Conservation (phyloP, 2,888 invertebrate species). For the Endotricha flammealis region DNA sequence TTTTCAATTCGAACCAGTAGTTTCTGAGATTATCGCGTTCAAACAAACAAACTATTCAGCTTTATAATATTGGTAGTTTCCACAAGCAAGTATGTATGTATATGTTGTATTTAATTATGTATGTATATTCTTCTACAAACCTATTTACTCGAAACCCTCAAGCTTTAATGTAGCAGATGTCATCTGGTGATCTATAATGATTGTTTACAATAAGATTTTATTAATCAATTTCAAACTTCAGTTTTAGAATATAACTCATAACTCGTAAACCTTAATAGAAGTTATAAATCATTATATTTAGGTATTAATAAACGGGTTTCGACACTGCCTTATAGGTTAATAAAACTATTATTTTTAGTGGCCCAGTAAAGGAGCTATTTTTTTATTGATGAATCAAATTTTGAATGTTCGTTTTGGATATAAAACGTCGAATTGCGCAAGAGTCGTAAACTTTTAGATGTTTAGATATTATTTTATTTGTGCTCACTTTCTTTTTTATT, state of each 20-base stretch:
- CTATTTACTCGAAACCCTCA: no score
- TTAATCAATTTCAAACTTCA: not conserved
- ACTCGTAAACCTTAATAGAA: constrained; percentile 8
- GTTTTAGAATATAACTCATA: constrained; percentile 5
- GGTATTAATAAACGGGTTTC: constrained; percentile 14
- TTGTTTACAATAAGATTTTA: not conserved
- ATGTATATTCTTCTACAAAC: no score
- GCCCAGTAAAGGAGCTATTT: constrained; percentile 7
- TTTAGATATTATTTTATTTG: no score
- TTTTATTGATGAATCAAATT: constrained; percentile 10
- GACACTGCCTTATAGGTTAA: constrained; percentile 17
- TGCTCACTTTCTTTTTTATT: no score
- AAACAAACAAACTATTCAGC: no score
- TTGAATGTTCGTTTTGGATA: constrained; percentile 7
- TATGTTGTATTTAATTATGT: no score
- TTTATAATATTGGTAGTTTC: no score
- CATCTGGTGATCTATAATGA: not conserved
- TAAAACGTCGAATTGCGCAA: constrained; percentile 9
- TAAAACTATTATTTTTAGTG: constrained; percentile 19
- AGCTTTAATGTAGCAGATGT: no score
- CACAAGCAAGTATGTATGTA: no score
- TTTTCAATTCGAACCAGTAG: no score
- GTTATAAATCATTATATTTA: constrained; percentile 9
- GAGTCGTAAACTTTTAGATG: no score
- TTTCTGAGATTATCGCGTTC: no score